A percentile compares a stretch with the other conserved stretches of the same genome.
These are phyloP conservation scores for Engystomops pustulosus DNA, from an alignment of 2,113 vertebrate species.

Conservation along the genomic window DNA sequence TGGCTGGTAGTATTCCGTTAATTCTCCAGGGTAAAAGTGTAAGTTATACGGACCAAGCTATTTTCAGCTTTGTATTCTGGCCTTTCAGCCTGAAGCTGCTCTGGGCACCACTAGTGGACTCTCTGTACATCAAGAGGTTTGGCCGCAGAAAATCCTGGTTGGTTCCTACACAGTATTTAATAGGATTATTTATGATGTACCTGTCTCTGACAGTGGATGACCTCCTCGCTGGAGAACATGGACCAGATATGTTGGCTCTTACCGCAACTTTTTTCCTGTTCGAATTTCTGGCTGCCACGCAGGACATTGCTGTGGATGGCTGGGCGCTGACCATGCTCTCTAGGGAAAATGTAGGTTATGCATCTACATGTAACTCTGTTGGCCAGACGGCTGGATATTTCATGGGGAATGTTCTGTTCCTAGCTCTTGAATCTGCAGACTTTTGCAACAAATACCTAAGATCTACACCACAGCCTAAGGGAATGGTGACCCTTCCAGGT, in stretches of 20 bases:
- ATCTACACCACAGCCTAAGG: constrained; percentile 81
- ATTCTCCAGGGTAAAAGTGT: constrained; percentile 91
- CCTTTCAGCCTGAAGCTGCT: constrained; percentile 96
- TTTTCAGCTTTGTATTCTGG: constrained; percentile 98
- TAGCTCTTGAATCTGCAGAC: constrained; percentile 92
- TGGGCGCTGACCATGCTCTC: constrained; percentile 98
- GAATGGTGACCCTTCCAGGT: constrained; percentile 95
- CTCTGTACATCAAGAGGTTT: constrained; percentile 86
- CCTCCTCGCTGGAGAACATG: constrained; percentile 80
- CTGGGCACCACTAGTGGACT: constrained; percentile 95
- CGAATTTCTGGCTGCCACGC: constrained; percentile 95
- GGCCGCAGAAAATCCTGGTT: constrained; percentile 97
- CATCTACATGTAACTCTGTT: constrained; percentile 97
- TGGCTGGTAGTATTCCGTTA: constrained; percentile 94
- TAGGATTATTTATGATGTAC: constrained; percentile 96
- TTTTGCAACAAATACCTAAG: constrained; percentile 98
- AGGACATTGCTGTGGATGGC: constrained; percentile 97
- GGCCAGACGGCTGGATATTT: constrained; percentile 98
- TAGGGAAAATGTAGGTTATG: constrained; percentile 93
- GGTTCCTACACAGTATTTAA: constrained; percentile 92
- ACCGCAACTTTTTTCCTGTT: constrained; percentile 93
- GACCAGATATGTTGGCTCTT: constrained; percentile 81
- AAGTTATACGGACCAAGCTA: constrained; percentile 95
- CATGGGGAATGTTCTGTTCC: constrained; percentile 94
- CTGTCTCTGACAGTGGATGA: constrained; percentile 82